A percentile compares a stretch with the other conserved stretches of the same genome.
Conservation (phyloP, 2,888 invertebrate species). For the Nesidiocoris tenuis region DNA sequence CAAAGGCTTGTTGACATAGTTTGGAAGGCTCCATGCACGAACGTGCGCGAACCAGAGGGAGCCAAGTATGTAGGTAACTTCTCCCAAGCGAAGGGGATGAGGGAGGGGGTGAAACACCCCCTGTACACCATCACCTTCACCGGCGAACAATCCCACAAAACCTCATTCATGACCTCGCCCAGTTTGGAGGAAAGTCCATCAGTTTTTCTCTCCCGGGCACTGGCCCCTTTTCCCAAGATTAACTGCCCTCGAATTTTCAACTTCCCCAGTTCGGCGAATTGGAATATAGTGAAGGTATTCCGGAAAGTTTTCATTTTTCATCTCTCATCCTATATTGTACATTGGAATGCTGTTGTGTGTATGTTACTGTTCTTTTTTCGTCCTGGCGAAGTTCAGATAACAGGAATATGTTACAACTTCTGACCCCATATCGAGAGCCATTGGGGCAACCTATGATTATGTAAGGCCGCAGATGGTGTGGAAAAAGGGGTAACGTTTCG, state of each 20-base stretch:
- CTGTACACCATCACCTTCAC: background rate
- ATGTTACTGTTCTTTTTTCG: too few relatives aligned
- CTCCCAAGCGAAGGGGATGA: background rate
- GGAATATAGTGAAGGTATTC: too few relatives aligned
- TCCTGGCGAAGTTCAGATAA: too few relatives aligned
- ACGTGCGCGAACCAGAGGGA: background rate
- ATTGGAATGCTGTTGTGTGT: too few relatives aligned
- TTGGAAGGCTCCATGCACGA: background rate
- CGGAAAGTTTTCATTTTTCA: too few relatives aligned
- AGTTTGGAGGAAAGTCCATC: background rate
- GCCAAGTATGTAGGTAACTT: background rate
- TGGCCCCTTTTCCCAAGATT: background rate
- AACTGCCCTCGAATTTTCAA: background rate
- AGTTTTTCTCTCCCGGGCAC: background rate
- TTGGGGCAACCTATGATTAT: too few relatives aligned
- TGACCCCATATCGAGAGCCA: too few relatives aligned
- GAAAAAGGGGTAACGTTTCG: too few relatives aligned
- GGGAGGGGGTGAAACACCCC: too few relatives aligned
- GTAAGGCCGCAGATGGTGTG: too few relatives aligned
- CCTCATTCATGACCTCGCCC: background rate
- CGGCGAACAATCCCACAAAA: background rate
- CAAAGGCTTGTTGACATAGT: slow-evolving; percentile 15
- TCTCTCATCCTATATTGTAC: too few relatives aligned
- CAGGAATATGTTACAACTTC: too few relatives aligned
- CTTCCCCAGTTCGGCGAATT: background rate